Evolutionary conservation across 1,140 invertebrate genomes (phyloP).

Genomic region (Panagrolaimus sp.): DNA sequence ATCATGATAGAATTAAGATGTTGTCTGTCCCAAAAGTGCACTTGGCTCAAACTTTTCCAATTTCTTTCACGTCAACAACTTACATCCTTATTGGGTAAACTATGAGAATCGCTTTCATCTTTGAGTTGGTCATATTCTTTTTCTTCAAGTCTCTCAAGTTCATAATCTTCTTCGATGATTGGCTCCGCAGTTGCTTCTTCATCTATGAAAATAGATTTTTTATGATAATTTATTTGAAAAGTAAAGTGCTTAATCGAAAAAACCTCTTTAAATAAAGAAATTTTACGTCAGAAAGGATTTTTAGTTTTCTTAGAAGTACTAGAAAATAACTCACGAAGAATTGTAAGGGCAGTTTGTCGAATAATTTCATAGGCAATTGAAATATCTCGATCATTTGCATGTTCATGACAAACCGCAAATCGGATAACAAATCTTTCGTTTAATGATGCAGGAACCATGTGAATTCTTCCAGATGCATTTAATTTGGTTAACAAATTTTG

Average conservation of each 20-base stretch:
- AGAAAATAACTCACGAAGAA: slow-evolving; percentile 23
- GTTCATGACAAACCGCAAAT: slow-evolving; percentile 87
- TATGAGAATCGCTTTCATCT: slow-evolving; percentile 15
- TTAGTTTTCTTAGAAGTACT: background rate
- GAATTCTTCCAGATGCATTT: slow-evolving; percentile 89
- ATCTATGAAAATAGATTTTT: background rate
- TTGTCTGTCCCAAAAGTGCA: too few relatives aligned
- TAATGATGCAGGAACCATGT: slow-evolving; percentile 56
- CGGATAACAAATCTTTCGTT: slow-evolving; percentile 68
- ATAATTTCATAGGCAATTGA: slow-evolving; percentile 56
- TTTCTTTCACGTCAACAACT: background rate
- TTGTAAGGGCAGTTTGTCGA: slow-evolving; percentile 41
- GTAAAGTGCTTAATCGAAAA: background rate
- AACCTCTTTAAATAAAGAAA: too few relatives aligned
- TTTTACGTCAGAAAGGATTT: too few relatives aligned
- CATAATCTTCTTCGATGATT: slow-evolving; percentile 52
- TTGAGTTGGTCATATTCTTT: slow-evolving; percentile 50
- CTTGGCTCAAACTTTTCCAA: too few relatives aligned
- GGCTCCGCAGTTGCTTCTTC: slow-evolving; percentile 39
- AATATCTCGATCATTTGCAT: slow-evolving; percentile 65
- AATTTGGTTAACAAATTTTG: slow-evolving; percentile 86
- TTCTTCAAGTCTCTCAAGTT: slow-evolving; percentile 50
- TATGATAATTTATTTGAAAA: background rate
- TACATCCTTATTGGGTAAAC: background rate
- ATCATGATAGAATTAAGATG: too few relatives aligned